Conservation (phyloP, 2,797 vertebrate genomes). For the Corythornis leucogaster region DNA sequence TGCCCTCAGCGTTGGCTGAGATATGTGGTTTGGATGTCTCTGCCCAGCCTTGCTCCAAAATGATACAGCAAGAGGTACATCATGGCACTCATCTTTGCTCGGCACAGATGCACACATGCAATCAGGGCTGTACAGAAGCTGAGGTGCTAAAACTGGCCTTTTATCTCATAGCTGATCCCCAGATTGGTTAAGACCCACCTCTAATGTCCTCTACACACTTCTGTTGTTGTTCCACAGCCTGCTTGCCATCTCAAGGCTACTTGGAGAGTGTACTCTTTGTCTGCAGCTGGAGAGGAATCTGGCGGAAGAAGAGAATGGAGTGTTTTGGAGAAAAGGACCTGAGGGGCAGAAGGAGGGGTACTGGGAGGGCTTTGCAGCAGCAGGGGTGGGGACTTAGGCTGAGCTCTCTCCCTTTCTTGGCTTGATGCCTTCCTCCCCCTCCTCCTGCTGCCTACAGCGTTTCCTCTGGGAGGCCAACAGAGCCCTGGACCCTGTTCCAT, state of each 20-base stretch:
- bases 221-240: not conserved
- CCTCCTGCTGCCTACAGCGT: accelerated
- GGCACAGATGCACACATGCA: accelerated
- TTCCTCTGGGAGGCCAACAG: not conserved
- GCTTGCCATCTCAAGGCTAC: accelerated
- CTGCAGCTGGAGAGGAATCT: not conserved
- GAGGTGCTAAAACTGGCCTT: not conserved
- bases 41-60: not conserved
- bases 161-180: not conserved
- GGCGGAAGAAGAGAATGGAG: not conserved
- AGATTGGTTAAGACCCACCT: accelerated
- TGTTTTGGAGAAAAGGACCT: not conserved
- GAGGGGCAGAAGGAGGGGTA: not conserved
- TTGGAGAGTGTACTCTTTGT: not conserved
- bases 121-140: not conserved
- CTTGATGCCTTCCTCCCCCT: not conserved
- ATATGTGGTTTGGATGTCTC: not conserved
- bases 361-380: not conserved
- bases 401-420: not conserved
- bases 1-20: accelerated
- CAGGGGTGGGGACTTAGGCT: not conserved
- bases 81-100: accelerated
- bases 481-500: not conserved
- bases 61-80: accelerated
- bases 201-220: not conserved